phyloP scores from a whole-genome alignment of 2,797 vertebrate genomes.

The Myotis vivesi region DNA sequence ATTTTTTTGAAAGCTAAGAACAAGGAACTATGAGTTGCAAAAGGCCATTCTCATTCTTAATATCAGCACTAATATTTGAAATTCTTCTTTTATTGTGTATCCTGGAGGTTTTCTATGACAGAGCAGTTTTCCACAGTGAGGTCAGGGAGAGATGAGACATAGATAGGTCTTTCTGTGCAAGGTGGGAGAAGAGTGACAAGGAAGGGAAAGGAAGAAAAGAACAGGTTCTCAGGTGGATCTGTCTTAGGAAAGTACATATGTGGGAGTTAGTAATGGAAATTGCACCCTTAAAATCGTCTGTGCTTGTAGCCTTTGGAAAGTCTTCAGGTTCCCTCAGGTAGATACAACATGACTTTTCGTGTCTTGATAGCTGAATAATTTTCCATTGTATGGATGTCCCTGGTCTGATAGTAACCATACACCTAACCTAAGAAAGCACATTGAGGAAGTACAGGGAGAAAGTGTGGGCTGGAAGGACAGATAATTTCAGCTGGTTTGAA shows the following conservation, averaged over 20 bases:
- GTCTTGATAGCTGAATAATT: too few species aligned
- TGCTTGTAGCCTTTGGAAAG: not conserved
- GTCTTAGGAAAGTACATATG: not conserved
- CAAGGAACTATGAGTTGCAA: not conserved
- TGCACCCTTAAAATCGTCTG: not conserved
- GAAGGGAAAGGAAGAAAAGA: not conserved
- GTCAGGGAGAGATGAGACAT: not conserved
- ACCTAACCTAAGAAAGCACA: not conserved
- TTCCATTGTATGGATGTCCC: too few species aligned
- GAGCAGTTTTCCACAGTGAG: not conserved
- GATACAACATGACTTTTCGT: too few species aligned
- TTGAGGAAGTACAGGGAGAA: not conserved
- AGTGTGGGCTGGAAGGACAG: not conserved
- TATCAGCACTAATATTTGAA: not conserved
- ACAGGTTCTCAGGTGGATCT: not conserved
- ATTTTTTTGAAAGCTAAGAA: not conserved
- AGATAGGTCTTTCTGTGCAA: not conserved
- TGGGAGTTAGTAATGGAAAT: not conserved
- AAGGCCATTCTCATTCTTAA: not conserved
- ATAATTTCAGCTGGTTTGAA: not conserved
- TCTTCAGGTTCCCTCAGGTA: not conserved
- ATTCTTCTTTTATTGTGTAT: not conserved
- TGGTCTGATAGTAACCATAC: not conserved
- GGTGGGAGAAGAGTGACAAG: not conserved
- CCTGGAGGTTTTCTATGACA: not conserved